A percentile compares a stretch with the other conserved stretches of the same genome.
Evolutionary conservation across 64 coral and sea anemone species (phyloP).

Genomic region (Montipora capricornis): DNA sequence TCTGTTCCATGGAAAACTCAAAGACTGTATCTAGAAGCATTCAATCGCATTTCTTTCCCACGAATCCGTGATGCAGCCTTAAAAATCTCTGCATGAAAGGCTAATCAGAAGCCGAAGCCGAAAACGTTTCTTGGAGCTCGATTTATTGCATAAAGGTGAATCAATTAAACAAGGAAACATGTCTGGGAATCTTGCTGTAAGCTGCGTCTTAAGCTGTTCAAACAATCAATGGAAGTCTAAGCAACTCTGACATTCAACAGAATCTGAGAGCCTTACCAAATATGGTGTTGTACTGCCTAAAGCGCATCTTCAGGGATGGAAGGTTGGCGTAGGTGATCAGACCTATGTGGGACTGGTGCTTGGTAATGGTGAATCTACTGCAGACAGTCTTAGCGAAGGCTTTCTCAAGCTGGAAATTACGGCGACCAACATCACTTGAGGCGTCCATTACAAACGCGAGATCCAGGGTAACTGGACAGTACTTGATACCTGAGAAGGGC

Average conservation of each 20-base stretch:
- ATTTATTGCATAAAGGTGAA: too few relatives aligned
- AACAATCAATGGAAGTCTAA: not conserved
- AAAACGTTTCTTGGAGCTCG: too few relatives aligned
- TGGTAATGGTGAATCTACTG: slow-evolving; percentile 84
- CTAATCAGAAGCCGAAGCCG: too few relatives aligned
- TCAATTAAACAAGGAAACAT: too few relatives aligned
- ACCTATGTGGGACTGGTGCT: slow-evolving; percentile 84
- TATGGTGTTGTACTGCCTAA: slow-evolving; percentile 47
- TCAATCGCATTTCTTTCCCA: too few relatives aligned
- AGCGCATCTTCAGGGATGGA: slow-evolving; percentile 56
- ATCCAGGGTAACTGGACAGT: slow-evolving; percentile 84
- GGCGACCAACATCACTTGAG: slow-evolving; percentile 69
- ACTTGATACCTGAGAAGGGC: slow-evolving; percentile 1
- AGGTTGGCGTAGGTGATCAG: slow-evolving; percentile 75
- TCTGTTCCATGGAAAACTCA: too few relatives aligned
- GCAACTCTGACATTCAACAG: not conserved
- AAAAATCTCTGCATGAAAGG: too few relatives aligned
- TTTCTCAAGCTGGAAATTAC: slow-evolving; percentile 81
- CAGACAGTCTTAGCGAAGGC: slow-evolving; percentile 63
- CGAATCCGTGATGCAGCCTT: not conserved
- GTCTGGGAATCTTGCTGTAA: too few relatives aligned
- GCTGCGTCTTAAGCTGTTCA: not conserved
- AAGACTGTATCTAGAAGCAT: too few relatives aligned
- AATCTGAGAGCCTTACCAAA: not conserved
- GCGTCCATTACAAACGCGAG: slow-evolving; percentile 82